Evolutionary conservation across 1,140 invertebrate genomes (phyloP).

Genomic region (Micrasema minimum): DNA sequence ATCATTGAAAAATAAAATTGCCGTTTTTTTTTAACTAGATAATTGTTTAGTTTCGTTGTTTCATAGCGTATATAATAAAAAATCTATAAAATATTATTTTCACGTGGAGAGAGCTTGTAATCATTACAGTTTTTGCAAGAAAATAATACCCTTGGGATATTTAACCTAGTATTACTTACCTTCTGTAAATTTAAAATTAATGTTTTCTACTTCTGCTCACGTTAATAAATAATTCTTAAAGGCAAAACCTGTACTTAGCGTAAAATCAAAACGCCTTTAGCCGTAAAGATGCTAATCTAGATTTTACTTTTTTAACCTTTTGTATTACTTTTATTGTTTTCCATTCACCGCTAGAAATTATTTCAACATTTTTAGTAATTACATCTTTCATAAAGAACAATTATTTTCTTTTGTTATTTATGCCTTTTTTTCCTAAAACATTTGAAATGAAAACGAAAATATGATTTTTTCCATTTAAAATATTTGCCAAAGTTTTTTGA

Average conservation of each 20-base stretch:
- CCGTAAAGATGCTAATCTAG: slow-evolving; percentile 8
- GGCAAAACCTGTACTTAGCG: not conserved
- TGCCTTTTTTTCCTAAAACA: slow-evolving; percentile 3
- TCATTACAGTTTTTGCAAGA: slow-evolving; percentile 1
- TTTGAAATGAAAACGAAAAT: too few species aligned
- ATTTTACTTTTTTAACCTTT: slow-evolving; percentile 3
- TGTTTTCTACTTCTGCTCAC: not conserved
- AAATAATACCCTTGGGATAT: slow-evolving; percentile 4
- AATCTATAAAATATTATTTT: not conserved
- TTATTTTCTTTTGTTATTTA: slow-evolving; percentile 20
- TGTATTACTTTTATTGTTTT: not conserved
- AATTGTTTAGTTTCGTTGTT: slow-evolving; percentile 1
- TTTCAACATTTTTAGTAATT: slow-evolving; percentile 6
- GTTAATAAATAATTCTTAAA: slow-evolving; percentile 6
- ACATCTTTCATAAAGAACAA: not conserved
- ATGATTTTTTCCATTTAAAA: too few species aligned
- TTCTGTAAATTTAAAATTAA: slow-evolving; percentile 16
- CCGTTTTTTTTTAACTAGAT: not conserved
- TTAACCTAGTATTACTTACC: not conserved
- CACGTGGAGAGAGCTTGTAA: not conserved
- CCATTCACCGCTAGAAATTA: not conserved
- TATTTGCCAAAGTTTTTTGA: too few species aligned
- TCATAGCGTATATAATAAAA: not conserved
- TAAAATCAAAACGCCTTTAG: slow-evolving; percentile 4
- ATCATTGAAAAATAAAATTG: too few species aligned